Base-by-base conservation (phyloP, 2,113 vertebrate genomes). In the Melanocharis versteri region DNA sequence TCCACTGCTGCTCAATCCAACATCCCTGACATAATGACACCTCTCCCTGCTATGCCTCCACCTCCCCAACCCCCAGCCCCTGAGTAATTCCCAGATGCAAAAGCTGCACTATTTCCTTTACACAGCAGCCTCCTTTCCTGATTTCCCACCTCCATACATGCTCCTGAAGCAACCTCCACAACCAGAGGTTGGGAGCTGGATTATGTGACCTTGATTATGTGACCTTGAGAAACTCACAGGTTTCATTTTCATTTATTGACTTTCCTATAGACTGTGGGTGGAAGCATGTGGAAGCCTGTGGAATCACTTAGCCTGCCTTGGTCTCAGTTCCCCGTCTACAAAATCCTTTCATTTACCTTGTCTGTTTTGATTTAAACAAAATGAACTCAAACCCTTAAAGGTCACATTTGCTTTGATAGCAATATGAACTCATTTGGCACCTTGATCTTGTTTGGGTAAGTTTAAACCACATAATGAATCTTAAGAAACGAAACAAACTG, bases 331-430 rank as follows among this genome's bases (percentile, higher is more conserved):
- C 28, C 37, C 15, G 53, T 14, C 72, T 69, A 61, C 54, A 83
- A 83, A 92, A 31, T 61, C 48, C 62, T 85, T 80, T 80, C n/a
- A 77, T 87, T 51, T 87, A 70, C 61, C 56, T 94, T 73, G 45
- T 89, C 83, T 91, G 40, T 72, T 95, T 92, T 83, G 72, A 89
- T 93, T 93, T 86, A 89, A 91, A 37, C 18, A 66, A 71, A 94
- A 79, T 14, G 44, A 60, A 44, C 47, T 64, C 26, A 61, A 81
- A 62, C 13, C 40, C 56, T 68, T 58, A 62, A 65, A 91, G 88
- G 88, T 86, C 77, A 84, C 30, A 28, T n/a, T 54, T 57, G 47
- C 81, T 84, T 93, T 24, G 4, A 73, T 37, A 87, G 51, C 48
- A 80, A 53, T 37, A 61, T 48, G 65, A 87, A 92, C 69, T 70